These are phyloP conservation scores for Gymnoscopelus microlampas DNA, from an alignment of 2,797 vertebrate genomes.

Conservation along the genomic window DNA sequence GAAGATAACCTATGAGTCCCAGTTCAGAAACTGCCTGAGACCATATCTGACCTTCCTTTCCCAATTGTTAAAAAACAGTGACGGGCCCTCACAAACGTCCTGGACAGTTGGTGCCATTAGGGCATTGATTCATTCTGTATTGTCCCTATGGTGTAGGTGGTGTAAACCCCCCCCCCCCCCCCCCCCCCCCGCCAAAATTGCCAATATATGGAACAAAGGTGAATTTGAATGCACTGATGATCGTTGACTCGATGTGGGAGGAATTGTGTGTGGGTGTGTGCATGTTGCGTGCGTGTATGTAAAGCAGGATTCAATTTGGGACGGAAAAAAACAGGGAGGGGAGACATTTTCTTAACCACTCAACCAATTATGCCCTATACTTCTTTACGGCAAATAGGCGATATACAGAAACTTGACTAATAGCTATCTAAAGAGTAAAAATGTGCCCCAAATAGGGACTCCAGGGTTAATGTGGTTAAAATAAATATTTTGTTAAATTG, in stretches of 20 bases:
- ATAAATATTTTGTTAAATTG: too few relatives aligned
- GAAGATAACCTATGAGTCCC: slow-evolving; percentile 5
- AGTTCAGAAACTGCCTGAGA: slow-evolving; percentile 30
- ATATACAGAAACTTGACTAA: too few relatives aligned
- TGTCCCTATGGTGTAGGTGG: too few relatives aligned
- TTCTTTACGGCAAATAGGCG: too few relatives aligned
- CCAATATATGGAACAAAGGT: slow-evolving; percentile 68
- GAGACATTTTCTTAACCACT: too few relatives aligned
- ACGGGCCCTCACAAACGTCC: slow-evolving; percentile 17
- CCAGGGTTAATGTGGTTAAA: too few relatives aligned
- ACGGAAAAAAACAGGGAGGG: slow-evolving; percentile 8
- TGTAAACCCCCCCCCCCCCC: too few relatives aligned
- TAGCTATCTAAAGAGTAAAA: too few relatives aligned
- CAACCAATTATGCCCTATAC: too few relatives aligned
- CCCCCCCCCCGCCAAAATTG: slow-evolving; percentile 41
- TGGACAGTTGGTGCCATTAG: slow-evolving; percentile 21
- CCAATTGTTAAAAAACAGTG: slow-evolving; percentile 31
- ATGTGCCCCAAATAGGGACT: too few relatives aligned
- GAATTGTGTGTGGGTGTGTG: background rate
- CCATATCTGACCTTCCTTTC: slow-evolving; percentile 26
- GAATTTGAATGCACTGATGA: slow-evolving; percentile 65
- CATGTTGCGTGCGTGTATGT: slow-evolving; percentile 2
- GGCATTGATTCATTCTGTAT: background rate
- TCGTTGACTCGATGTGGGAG: slow-evolving; percentile 57
- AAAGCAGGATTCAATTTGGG: background rate